These are phyloP conservation scores for Limonius californicus DNA, from an alignment of 1,140 invertebrate species.

Conservation along the genomic window DNA sequence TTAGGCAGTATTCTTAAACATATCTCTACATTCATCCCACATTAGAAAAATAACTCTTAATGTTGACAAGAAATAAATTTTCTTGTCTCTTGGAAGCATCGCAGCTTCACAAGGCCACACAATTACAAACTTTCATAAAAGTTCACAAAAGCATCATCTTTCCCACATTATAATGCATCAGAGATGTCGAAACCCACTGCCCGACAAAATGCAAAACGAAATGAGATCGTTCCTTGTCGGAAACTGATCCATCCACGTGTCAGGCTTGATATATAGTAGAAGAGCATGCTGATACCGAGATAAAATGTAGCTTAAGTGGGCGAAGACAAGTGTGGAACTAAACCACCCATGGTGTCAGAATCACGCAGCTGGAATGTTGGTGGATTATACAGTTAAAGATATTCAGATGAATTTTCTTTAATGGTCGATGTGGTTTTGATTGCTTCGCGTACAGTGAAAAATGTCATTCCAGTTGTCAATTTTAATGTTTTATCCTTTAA, in stretches of 20 bases:
- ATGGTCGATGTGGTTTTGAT: not conserved
- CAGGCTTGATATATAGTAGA: conserved; percentile 3
- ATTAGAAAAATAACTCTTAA: too few species aligned
- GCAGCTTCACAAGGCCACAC: too few species aligned
- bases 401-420: not conserved
- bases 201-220: not conserved
- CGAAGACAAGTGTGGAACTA: conserved; percentile 13
- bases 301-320: conserved; percentile 9
- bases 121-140: too few species aligned
- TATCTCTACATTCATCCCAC: too few species aligned
- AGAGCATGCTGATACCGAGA: conserved; percentile 6
- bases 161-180: too few species aligned
- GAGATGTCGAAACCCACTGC: too few species aligned
- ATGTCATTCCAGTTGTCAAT: too few species aligned
- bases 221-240: conserved; percentile 1
- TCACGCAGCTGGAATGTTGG: conserved; percentile 6
- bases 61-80: too few species aligned
- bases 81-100: too few species aligned
- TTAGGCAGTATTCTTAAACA: too few species aligned
- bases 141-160: too few species aligned
- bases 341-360: conserved; percentile 13
- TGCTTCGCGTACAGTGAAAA: not conserved
- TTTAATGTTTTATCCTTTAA: too few species aligned
- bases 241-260: conserved; percentile 14
- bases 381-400: not conserved